Base-by-base conservation (phyloP, 2,797 vertebrate genomes). In the Bucorvus abyssinicus region DNA sequence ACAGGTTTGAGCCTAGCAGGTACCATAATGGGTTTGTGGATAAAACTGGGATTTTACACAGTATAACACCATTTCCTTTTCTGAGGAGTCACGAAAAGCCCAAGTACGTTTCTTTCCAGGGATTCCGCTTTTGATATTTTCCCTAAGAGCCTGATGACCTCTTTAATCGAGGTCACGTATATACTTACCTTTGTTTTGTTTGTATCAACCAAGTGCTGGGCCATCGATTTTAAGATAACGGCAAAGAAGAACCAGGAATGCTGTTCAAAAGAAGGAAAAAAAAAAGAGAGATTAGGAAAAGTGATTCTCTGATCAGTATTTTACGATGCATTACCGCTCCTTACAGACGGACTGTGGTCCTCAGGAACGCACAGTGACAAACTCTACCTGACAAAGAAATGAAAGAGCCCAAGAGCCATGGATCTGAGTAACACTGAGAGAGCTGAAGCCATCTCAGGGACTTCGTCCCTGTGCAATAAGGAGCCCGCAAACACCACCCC, bases 181-280 rank as follows among this genome's bases (percentile, higher is more conserved):
- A 73, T 16, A 63, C 94, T 95, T 98, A 99, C 99, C 98, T 99
- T 98, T 38, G 98, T 95, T 95, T 98, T 99, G 70, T 98, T 98
- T 61, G 98, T 98, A 63, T 99, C 99, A 38, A 98, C 96, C 95
- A 99, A 97, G 93, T 99, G 97, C 90, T 99, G 99, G 21, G 99
- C 99, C 99, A 99, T 99, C 86, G 99, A 99, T 96, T 99, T 99
- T 88, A 98, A 97, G 69, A 99, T 99, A 95, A 99, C 98, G 93
- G 99, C 98, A 97, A 99, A 98, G 98, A 99, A 99, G 98, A 99
- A 99, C 99, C 99, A 99, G 87, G 99, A 99, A 96, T 99, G 99
- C 99, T 99, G 97, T 94, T 95, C 86, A 90, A 82, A 94, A 92
- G 49, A 95, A 95, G 19, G 26, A 76, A 85, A 95, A 65, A 55